phyloP scores from a whole-genome alignment of 2,797 vertebrate genomes.

The Nyctibius grandis region DNA sequence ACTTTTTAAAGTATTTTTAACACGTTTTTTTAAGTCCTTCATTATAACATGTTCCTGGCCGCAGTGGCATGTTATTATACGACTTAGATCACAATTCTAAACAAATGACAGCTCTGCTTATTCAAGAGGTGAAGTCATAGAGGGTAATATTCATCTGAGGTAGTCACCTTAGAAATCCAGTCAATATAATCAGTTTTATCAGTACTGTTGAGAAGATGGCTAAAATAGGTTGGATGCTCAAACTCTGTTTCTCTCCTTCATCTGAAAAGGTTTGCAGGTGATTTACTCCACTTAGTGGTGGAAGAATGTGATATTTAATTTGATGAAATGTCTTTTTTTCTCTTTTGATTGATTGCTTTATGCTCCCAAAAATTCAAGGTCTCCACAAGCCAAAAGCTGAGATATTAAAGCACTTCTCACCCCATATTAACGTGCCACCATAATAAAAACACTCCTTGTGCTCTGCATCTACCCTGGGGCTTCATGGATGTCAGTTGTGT shows the following conservation, averaged over 20 bases:
- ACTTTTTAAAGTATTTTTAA: not conserved
- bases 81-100: not conserved
- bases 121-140: not conserved
- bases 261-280: not conserved
- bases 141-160: not conserved
- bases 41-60: not conserved
- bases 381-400: not conserved
- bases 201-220: not conserved
- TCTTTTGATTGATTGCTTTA: not conserved
- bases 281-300: not conserved
- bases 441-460: not conserved
- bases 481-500: not conserved
- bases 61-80: not conserved
- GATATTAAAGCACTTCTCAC: not conserved
- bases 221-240: not conserved
- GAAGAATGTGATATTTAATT: not conserved
- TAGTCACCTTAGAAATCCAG: not conserved
- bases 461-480: not conserved
- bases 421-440: fast-evolving
- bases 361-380: not conserved
- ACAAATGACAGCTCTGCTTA: not conserved
- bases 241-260: not conserved
- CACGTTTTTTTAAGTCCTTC: not conserved
- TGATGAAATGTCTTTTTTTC: not conserved
- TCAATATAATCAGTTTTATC: not conserved